These are phyloP conservation scores for Sinocyclocheilus anshuiensis DNA, from an alignment of 2,113 vertebrate genomes.

Conservation along the genomic window DNA sequence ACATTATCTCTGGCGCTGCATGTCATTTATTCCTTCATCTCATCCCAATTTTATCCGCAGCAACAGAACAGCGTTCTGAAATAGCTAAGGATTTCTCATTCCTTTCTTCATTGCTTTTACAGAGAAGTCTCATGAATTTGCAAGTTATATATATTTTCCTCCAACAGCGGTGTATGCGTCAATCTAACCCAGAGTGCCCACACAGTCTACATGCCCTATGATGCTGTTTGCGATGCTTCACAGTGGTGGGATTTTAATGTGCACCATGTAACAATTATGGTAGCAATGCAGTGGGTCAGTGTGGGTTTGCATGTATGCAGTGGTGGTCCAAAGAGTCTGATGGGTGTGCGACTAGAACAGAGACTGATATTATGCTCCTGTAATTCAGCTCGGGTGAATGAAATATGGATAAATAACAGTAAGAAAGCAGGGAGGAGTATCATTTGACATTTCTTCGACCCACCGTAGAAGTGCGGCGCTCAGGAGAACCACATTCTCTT, in stretches of 20 bases:
- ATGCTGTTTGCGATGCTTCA: neutral
- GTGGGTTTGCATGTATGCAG: constrained; percentile 5
- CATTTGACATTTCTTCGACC: constrained; percentile 19
- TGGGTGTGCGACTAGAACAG: neutral
- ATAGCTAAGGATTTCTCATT: constrained; percentile 24
- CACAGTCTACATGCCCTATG: neutral
- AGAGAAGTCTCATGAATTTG: constrained; percentile 24
- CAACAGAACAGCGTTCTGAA: constrained; percentile 5
- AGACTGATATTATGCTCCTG: neutral
- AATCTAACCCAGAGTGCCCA: neutral
- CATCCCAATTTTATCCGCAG: constrained; percentile 40
- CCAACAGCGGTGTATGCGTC: neutral
- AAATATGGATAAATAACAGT: constrained; percentile 24
- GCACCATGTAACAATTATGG: neutral
- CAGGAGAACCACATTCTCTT: neutral
- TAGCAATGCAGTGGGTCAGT: neutral
- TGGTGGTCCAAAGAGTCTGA: neutral
- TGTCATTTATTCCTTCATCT: constrained; percentile 54
- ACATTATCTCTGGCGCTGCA: constrained; percentile 47
- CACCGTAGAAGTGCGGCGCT: neutral
- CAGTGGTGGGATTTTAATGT: constrained; percentile 22
- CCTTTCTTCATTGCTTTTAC: constrained; percentile 12
- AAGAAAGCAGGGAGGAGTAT: constrained; percentile 10
- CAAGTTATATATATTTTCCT: neutral
- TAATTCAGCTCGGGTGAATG: neutral